A percentile compares a stretch with the other conserved stretches of the same genome.
phyloP scores from a whole-genome alignment of 2,113 vertebrate species.

The Albula goreensis region DNA sequence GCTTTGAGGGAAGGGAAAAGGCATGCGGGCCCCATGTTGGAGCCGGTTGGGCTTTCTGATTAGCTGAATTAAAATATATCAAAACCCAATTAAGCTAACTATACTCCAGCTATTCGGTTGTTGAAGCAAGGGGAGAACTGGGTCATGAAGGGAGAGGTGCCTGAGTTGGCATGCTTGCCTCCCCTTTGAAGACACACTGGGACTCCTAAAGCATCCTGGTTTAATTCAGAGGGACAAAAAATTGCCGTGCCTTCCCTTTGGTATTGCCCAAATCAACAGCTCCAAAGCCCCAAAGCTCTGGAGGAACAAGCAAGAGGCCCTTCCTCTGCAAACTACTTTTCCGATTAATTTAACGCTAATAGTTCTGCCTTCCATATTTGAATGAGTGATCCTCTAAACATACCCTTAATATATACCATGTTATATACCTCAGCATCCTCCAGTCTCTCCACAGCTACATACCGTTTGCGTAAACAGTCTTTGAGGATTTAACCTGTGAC shows the following conservation, averaged over 20 bases:
- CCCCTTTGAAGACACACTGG: constrained; percentile 34
- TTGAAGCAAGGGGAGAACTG: constrained; percentile 55
- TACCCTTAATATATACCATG: background rate
- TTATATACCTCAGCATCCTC: background rate
- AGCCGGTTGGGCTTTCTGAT: constrained; percentile 69
- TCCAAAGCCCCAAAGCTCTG: background rate
- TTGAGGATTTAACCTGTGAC: background rate
- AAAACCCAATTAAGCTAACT: constrained; percentile 75
- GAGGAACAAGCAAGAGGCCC: background rate
- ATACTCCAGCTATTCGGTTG: constrained; percentile 62
- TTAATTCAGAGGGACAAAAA: constrained; percentile 22
- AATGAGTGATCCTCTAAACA: background rate
- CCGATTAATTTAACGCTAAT: background rate
- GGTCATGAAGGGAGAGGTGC: constrained; percentile 47
- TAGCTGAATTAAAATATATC: constrained; percentile 72
- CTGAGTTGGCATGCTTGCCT: constrained; percentile 49
- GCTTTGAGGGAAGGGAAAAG: constrained; percentile 47
- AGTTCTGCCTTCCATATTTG: background rate
- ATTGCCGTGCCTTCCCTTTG: background rate
- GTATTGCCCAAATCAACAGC: background rate
- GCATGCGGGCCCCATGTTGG: constrained; percentile 55
- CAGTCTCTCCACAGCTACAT: background rate
- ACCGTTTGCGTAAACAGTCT: background rate
- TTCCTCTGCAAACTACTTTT: background rate
- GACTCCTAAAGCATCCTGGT: constrained; percentile 46